Evolutionary conservation across 2,888 invertebrate species (phyloP), one percentile per base, ranked within the genome.

Genomic region (Netelia melanura): DNA sequence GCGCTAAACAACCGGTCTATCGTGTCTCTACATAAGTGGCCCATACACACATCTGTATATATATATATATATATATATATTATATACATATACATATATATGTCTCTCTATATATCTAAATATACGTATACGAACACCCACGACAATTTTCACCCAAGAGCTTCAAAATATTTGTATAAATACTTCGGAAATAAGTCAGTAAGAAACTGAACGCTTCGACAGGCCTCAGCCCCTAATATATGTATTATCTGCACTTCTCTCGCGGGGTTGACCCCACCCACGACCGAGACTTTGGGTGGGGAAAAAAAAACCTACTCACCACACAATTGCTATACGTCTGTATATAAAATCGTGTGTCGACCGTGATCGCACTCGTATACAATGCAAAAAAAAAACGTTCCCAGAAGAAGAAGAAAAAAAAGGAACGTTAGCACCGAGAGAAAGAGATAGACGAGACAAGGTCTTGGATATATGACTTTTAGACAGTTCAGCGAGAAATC

Each of bases 181-280:
- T 61, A 62, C 70, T 52, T 43, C 64, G 17, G 30, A 71, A 71
- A 71, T 79, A 54, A n/a, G 71, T 64, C 70, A 64, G 64, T 54
- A 6, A 11, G 14, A 64, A 64, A 71, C 79, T 79, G 79, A 14
- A 71, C 52, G 64, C 62, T 64, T 54, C 52, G 62, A 52, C 58
- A 58, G 10, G 70, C 38, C 70, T 56, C 70, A 61, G 48, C 61
- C 61, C 70, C 58, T 58, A 17, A 58, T 70, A 79, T 79, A 79
- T 79, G 38, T 38, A 79, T 79, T 64, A 79, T 79, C 70, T 21
- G 21, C 1, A 17, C 48, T 71, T 21, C 62, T 23, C 70, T 61
- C 68, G 8, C 54, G 52, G 70, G 61, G 17, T 70, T 70, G 79
- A 56, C 70, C 71, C 79, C 79, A 78, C 70, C 64, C 56, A 38